Evolutionary conservation across 2,797 vertebrate species (phyloP), one percentile per base, ranked within the genome.

Genomic region (Leucoraja ocellata): DNA sequence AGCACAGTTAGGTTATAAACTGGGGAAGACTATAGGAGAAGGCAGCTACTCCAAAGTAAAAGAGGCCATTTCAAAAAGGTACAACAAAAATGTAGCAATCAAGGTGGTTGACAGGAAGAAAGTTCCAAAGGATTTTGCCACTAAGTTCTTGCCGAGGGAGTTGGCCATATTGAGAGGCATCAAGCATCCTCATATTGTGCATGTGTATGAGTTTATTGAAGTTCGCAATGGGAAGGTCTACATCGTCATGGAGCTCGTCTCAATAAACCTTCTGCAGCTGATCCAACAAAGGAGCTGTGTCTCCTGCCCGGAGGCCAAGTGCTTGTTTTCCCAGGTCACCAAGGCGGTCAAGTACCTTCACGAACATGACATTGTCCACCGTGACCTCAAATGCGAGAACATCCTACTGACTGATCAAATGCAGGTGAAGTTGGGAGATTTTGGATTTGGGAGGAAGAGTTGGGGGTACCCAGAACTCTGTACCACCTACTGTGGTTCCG

Each of bases 301-400:
- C 78, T 94, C 97, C 0, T 95, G 95, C 0, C 1, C 93, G 0
- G 94, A 94, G 0, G 96, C 96, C 46, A 95, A 95, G 61, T 94
- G 95, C 65, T 95, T 97, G 94, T 97, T 98, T 8, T 94, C 94
- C 1, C 97, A 97, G 94, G 95, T 97, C 0, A 95, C 96, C 65
- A 95, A 94, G n/a, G 97, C 96, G 0, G 94, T 97, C 93, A 93
- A 93, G 79, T 97, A 97, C 94, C 95, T 97, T 92, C 97, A 98
- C 0, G 94, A 97, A 90, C 95, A 95, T 83, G 94, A 96, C 94
- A 94, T 97, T 93, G 96, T 97, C 93, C 97, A 97, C 94, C 95
- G 96, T 14, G 96, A 97, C 93, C 95, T 97, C 93, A 97, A 97
- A 94, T 97, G 97, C 1, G 97, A 98, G 94, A 97, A 97, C 0